Evolutionary conservation across 2,888 invertebrate genomes (phyloP).

Genomic region (Meta bourneti): DNA sequence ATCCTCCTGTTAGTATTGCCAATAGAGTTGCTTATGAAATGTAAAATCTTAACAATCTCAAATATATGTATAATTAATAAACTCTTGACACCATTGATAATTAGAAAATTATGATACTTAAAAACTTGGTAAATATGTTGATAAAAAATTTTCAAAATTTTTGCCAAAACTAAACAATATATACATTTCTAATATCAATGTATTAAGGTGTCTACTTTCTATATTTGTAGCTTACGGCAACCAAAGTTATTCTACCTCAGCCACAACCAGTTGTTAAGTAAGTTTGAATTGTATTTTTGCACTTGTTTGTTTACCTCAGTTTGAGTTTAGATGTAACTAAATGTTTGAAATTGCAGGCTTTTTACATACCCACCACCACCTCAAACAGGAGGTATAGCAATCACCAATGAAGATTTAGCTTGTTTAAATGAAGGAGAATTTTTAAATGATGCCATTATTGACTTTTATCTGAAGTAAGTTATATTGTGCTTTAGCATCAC

Average conservation of each 20-base stretch:
- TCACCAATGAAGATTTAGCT: slow-evolving; percentile 88
- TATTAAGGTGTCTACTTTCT: neutral
- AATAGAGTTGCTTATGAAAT: too few relatives aligned
- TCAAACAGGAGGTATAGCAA: slow-evolving; percentile 91
- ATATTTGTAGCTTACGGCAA: slow-evolving; percentile 25
- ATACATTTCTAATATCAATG: neutral
- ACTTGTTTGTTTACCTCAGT: neutral
- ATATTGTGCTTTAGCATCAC: neutral
- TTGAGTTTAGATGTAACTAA: neutral
- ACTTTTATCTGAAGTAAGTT: slow-evolving; percentile 93
- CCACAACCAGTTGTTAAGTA: slow-evolving; percentile 60
- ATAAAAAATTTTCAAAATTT: too few relatives aligned
- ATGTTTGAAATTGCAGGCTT: slow-evolving; percentile 83
- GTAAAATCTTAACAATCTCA: too few relatives aligned
- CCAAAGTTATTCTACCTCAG: slow-evolving; percentile 17
- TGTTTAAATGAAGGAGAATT: slow-evolving; percentile 82
- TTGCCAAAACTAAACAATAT: too few relatives aligned
- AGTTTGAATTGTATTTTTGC: neutral
- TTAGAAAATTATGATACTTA: too few relatives aligned
- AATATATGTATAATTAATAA: too few relatives aligned
- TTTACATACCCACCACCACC: slow-evolving; percentile 90
- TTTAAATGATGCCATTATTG: slow-evolving; percentile 98
- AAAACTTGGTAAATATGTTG: too few relatives aligned
- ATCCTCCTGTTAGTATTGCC: too few relatives aligned
- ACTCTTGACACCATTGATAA: too few relatives aligned